These are phyloP conservation scores for Rhegmatorhina hoffmannsi DNA, from an alignment of 2,113 vertebrate species.

Conservation along the genomic window DNA sequence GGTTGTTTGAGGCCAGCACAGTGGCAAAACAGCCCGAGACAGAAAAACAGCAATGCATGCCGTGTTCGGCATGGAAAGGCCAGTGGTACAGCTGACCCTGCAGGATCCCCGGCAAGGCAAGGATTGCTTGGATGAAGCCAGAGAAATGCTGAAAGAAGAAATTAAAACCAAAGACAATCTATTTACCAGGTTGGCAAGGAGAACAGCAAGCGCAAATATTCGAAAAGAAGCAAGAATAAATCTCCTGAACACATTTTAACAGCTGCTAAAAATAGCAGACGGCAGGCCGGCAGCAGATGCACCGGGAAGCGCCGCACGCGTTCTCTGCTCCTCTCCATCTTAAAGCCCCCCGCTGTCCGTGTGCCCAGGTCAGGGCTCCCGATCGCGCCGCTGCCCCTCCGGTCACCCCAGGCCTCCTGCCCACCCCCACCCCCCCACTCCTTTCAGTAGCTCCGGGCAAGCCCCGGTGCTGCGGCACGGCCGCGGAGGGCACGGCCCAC, in stretches of 20 bases:
- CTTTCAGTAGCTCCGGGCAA: neutral
- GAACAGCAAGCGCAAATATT: neutral
- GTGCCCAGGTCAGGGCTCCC: accelerated
- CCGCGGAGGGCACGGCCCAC: neutral
- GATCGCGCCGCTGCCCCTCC: neutral
- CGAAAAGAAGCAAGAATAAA: neutral
- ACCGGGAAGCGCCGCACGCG: accelerated
- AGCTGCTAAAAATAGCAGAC: neutral
- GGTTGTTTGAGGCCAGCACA: neutral
- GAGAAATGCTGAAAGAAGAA: neutral
- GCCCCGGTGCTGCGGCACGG: neutral
- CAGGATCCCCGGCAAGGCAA: neutral
- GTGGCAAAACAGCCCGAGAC: neutral
- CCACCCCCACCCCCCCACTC: too few relatives aligned
- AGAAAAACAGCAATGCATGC: accelerated
- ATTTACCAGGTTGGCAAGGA: neutral
- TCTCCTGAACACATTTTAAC: neutral
- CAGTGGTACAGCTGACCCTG: accelerated
- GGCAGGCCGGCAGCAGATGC: neutral
- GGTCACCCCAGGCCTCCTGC: neutral
- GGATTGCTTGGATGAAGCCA: accelerated
- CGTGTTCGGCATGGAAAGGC: accelerated
- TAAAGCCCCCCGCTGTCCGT: neutral
- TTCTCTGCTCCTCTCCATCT: neutral
- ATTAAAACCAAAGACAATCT: neutral